phyloP scores from a whole-genome alignment of 2,888 invertebrate species.

The Aromia moschata region DNA sequence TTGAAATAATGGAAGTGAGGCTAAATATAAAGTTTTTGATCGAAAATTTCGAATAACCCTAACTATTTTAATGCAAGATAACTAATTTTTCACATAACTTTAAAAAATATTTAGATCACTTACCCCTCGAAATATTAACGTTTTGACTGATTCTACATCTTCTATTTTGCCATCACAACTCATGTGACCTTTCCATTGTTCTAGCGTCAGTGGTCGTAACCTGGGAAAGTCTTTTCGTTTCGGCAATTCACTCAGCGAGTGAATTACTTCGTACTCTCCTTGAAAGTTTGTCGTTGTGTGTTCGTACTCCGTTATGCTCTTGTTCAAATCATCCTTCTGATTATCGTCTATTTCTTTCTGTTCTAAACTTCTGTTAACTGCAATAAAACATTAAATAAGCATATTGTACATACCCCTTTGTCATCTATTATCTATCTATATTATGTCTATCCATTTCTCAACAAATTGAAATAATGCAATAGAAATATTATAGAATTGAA shows the following conservation, averaged over 20 bases:
- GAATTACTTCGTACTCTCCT: conserved; percentile 78
- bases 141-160: conserved; percentile 80
- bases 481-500: too few relatives aligned
- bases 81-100: too few relatives aligned
- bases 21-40: too few relatives aligned
- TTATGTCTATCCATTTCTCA: too few relatives aligned
- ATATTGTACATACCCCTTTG: too few relatives aligned
- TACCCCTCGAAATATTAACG: conserved; percentile 92
- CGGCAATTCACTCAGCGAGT: conserved; percentile 73
- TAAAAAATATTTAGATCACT: too few relatives aligned
- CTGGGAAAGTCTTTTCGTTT: conserved; percentile 75
- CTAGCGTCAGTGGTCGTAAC: conserved; percentile 76
- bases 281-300: conserved; percentile 67
- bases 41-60: too few relatives aligned
- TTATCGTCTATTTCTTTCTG: conserved; percentile 71
- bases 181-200: conserved; percentile 85
- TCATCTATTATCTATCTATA: too few relatives aligned
- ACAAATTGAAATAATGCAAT: too few relatives aligned
- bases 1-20: too few relatives aligned
- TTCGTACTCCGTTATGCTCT: conserved; percentile 65
- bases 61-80: too few relatives aligned
- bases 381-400: conserved; percentile 16
- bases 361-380: conserved; percentile 72
- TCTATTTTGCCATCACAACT: conserved; percentile 83
- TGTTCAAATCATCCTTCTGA: conserved; percentile 70